Percentiles rank a stretch among this genome's conserved stretches.
Evolutionary conservation across 2,113 vertebrate species (phyloP).

Genomic region (Galbula dea): DNA sequence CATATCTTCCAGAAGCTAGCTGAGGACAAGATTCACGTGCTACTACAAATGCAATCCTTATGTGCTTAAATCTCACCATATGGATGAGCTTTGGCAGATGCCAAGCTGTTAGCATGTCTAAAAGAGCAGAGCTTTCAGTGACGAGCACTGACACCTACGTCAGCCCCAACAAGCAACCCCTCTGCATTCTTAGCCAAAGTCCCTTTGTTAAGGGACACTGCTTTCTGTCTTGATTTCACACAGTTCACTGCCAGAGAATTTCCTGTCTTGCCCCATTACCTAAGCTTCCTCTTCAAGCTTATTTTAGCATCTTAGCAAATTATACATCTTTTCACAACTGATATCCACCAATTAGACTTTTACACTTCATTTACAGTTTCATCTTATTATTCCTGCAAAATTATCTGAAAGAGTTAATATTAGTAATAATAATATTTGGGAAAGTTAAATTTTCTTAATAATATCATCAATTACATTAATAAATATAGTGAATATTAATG

Average conservation of each 20-base stretch:
- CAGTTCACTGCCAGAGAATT: neutral
- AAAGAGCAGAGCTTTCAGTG: neutral
- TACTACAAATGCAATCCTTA: neutral
- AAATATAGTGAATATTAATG: too few species aligned
- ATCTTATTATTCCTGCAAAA: neutral
- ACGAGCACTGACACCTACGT: neutral
- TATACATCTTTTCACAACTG: neutral
- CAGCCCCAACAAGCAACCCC: neutral
- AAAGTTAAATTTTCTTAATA: too few species aligned
- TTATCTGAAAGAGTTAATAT: slow-evolving; percentile 38
- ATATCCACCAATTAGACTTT: neutral
- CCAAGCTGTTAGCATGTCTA: neutral
- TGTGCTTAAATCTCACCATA: neutral
- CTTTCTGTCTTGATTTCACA: neutral
- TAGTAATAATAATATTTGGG: too few species aligned
- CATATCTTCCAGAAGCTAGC: neutral
- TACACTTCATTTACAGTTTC: neutral
- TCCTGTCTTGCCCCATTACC: neutral
- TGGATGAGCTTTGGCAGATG: neutral
- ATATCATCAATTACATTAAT: too few species aligned
- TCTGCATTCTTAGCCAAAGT: neutral
- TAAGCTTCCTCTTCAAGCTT: neutral
- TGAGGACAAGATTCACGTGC: neutral
- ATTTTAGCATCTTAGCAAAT: neutral
- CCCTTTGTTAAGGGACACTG: neutral